Evolutionary conservation across 2,113 vertebrate genomes (phyloP).

Genomic region (Urocolius indicus): DNA sequence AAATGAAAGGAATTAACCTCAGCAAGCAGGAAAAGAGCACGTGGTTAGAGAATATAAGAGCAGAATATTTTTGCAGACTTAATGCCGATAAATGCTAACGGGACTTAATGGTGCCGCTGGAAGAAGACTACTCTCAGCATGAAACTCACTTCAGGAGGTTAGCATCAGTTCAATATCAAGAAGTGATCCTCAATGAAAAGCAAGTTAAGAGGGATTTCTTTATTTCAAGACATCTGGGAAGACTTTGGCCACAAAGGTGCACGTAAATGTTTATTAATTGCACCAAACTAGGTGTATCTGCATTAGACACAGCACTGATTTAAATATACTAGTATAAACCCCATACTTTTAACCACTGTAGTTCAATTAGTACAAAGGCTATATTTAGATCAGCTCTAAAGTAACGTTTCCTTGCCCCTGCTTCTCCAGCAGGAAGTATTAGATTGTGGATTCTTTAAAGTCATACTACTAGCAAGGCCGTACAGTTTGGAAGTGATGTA

Average conservation of each 20-base stretch:
- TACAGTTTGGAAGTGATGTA: background rate
- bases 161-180: background rate
- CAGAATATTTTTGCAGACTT: background rate
- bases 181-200: background rate
- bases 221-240: background rate
- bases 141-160: background rate
- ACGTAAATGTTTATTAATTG: background rate
- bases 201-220: background rate
- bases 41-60: background rate
- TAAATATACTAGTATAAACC: background rate
- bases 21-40: background rate
- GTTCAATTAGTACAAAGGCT: background rate
- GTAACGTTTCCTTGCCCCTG: background rate
- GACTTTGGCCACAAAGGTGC: background rate
- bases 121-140: background rate
- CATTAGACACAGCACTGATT: background rate
- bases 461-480: background rate
- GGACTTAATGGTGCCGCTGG: slow-evolving; percentile 13
- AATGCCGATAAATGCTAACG: background rate
- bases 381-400: background rate
- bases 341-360: background rate
- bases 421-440: background rate
- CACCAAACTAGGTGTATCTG: background rate
- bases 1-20: background rate
- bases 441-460: background rate